Conservation (phyloP, 2,888 invertebrate species). For the Stenurella melanura region DNA sequence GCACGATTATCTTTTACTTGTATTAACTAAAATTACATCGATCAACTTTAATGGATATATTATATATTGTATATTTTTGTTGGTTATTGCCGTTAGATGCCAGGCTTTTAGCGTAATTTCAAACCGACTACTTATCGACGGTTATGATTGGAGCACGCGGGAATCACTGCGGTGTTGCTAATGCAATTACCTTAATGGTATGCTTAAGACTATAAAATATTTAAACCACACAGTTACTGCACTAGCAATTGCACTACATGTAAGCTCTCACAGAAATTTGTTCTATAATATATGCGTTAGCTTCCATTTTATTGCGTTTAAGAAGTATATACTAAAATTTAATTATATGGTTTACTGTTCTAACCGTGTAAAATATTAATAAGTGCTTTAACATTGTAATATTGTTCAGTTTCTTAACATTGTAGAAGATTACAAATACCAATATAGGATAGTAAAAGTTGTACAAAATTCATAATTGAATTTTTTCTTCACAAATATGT, state of each 20-base stretch:
- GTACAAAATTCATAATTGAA: too few relatives aligned
- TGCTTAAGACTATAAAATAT: slow-evolving; percentile 11
- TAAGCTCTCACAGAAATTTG: slow-evolving; percentile 26
- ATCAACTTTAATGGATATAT: neutral
- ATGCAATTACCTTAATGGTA: slow-evolving; percentile 28
- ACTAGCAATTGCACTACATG: slow-evolving; percentile 8
- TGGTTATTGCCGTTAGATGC: neutral
- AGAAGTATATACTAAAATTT: neutral
- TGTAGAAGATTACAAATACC: too few relatives aligned
- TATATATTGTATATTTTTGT: neutral
- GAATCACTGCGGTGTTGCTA: slow-evolving; percentile 14
- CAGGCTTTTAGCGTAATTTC: slow-evolving; percentile 19
- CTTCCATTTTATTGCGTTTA: neutral
- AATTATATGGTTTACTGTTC: neutral
- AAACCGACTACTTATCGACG: slow-evolving; percentile 13
- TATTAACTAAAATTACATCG: neutral
- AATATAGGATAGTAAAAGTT: too few relatives aligned
- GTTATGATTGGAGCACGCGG: slow-evolving; percentile 13
- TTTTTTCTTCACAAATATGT: too few relatives aligned
- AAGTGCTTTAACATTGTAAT: too few relatives aligned
- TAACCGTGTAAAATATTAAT: too few relatives aligned
- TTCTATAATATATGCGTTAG: slow-evolving; percentile 9
- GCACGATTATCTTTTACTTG: neutral
- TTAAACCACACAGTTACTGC: slow-evolving; percentile 13
- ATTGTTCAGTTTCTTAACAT: too few relatives aligned